Percentiles rank a stretch among this genome's conserved stretches.
These are phyloP conservation scores for Ruditapes philippinarum DNA, from an alignment of 1,140 invertebrate genomes.

Conservation along the genomic window DNA sequence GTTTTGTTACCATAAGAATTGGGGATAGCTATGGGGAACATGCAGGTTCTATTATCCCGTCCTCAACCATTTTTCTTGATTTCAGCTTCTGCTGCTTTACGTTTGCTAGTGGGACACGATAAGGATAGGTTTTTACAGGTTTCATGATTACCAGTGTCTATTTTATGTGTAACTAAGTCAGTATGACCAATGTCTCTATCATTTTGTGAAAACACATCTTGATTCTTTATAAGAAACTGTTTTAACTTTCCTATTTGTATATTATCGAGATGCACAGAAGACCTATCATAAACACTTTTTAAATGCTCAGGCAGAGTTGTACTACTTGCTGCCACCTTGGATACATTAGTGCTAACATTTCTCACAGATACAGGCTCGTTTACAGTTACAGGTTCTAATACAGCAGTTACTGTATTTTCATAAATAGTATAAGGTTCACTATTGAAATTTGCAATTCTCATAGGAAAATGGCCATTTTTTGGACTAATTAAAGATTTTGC, in stretches of 20 bases:
- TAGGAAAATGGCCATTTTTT: neutral
- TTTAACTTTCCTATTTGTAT: neutral
- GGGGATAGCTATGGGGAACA: slow-evolving; percentile 87
- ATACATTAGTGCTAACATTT: no score
- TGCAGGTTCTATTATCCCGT: slow-evolving; percentile 80
- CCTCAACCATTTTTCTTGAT: slow-evolving; percentile 19
- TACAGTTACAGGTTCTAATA: neutral
- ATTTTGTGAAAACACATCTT: slow-evolving; percentile 6
- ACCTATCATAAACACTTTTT: neutral
- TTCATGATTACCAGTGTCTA: slow-evolving; percentile 12
- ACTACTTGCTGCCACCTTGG: neutral
- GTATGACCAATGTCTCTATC: slow-evolving; percentile 46
- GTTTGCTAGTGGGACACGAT: slow-evolving; percentile 21
- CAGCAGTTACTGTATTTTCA: neutral
- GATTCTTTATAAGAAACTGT: slow-evolving; percentile 15
- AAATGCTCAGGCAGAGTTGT: neutral
- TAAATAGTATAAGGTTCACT: neutral
- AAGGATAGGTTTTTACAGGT: neutral
- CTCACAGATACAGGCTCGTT: neutral
- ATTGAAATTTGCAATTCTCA: neutral
- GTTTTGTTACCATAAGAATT: slow-evolving; percentile 87
- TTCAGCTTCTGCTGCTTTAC: neutral
- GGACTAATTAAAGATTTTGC: neutral
- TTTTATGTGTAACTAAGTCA: slow-evolving; percentile 9
- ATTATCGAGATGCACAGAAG: neutral